These are phyloP conservation scores for Coreoperca whiteheadi DNA, from an alignment of 2,113 vertebrate species.

Conservation along the genomic window DNA sequence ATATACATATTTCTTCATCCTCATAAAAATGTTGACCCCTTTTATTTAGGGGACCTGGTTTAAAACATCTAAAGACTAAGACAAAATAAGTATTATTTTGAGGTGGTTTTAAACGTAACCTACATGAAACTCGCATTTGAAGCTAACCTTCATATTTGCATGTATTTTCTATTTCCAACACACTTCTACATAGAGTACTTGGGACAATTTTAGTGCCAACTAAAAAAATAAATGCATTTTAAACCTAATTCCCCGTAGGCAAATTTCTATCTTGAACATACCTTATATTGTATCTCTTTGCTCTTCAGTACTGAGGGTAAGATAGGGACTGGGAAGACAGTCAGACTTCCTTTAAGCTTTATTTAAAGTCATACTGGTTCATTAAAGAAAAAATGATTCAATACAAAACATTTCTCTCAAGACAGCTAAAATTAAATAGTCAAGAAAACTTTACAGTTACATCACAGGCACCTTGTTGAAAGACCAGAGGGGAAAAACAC, in stretches of 20 bases:
- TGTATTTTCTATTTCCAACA: not conserved
- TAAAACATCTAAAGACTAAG: no score
- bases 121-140: not conserved
- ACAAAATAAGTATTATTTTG: no score
- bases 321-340: not conserved
- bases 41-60: no score
- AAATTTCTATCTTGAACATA: no score
- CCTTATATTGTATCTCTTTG: not conserved
- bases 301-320: not conserved
- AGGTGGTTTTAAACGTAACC: no score
- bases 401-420: conserved; percentile 49
- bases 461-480: not conserved
- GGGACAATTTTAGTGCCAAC: not conserved
- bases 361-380: conserved; percentile 50
- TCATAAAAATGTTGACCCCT: no score
- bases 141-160: not conserved
- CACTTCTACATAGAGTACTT: not conserved
- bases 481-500: not conserved
- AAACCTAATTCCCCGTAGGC: not conserved
- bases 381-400: conserved; percentile 33
- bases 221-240: not conserved
- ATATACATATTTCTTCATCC: no score
- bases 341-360: conserved; percentile 35
- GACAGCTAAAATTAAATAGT: conserved; percentile 42
- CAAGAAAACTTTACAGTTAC: conserved; percentile 34